A percentile compares a stretch with the other conserved stretches of the same genome.
These are phyloP conservation scores for Drosophila cognata DNA, from an alignment of 2,888 invertebrate genomes.

Conservation along the genomic window DNA sequence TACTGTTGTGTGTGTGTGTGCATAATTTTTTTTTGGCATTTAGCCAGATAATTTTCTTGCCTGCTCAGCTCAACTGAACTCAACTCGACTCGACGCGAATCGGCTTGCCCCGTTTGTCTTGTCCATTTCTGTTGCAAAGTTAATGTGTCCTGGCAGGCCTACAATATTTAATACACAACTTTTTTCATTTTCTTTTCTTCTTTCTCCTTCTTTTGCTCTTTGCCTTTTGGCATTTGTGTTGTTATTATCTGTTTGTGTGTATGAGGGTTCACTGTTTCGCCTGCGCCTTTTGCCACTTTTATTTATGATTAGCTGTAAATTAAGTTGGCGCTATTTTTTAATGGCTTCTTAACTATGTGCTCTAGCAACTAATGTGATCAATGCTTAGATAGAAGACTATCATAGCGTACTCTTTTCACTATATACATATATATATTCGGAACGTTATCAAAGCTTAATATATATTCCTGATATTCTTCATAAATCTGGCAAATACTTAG, in stretches of 20 bases:
- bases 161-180: conserved; percentile 52
- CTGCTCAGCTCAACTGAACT: conserved; percentile 52
- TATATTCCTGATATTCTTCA: background rate
- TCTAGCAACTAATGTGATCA: background rate
- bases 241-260: conserved; percentile 18
- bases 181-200: conserved; percentile 23
- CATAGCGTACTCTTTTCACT: background rate
- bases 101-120: conserved; percentile 37
- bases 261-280: conserved; percentile 8
- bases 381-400: background rate
- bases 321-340: conserved; percentile 39
- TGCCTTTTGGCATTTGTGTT: conserved; percentile 38
- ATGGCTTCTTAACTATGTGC: conserved; percentile 21
- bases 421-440: too few relatives aligned
- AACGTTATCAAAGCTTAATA: background rate
- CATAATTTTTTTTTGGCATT: conserved; percentile 63
- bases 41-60: conserved; percentile 71
- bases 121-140: conserved; percentile 56
- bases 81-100: conserved; percentile 26
- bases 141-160: conserved; percentile 62
- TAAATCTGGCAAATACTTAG: background rate
- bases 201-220: conserved; percentile 15
- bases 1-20: conserved; percentile 30
- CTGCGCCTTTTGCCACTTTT: conserved; percentile 20
- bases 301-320: conserved; percentile 55